Percentiles rank a stretch among this genome's conserved stretches.
Conservation (phyloP, 2,797 vertebrate genomes). For the Trachops cirrhosus region DNA sequence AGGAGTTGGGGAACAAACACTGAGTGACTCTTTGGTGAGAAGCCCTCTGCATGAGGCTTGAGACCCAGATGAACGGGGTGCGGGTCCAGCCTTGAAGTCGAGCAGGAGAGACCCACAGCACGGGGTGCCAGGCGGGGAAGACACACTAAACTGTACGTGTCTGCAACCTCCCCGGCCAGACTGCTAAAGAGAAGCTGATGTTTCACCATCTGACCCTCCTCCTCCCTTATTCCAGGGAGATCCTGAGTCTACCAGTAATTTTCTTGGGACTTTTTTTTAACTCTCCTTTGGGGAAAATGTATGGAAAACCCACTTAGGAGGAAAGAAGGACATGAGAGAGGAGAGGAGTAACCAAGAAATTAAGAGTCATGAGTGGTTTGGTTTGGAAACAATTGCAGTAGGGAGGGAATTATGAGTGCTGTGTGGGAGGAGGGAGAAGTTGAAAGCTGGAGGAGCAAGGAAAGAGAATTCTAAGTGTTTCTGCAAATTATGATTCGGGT, state of each 20-base stretch:
- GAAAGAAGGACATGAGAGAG: not conserved
- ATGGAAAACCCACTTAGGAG: not conserved
- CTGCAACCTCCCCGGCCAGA: not conserved
- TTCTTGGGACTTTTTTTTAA: not conserved
- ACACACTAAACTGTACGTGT: not conserved
- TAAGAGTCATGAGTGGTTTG: not conserved
- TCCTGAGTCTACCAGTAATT: not conserved
- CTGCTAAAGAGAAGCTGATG: not conserved
- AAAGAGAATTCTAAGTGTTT: not conserved
- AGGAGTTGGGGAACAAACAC: not conserved
- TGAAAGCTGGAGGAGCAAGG: not conserved
- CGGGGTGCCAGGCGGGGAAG: not conserved
- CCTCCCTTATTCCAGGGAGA: not conserved
- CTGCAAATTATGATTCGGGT: conserved; percentile 5
- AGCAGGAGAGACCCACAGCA: not conserved
- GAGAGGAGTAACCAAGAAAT: not conserved
- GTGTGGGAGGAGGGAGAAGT: not conserved
- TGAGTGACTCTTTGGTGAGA: not conserved
- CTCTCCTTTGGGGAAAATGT: not conserved
- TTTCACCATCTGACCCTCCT: not conserved
- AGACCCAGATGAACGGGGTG: not conserved
- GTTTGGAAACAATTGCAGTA: not conserved
- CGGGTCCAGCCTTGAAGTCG: not conserved
- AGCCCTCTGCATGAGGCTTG: not conserved
- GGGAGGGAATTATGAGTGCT: not conserved